These are phyloP conservation scores for Procavia capensis DNA, from an alignment of 2,113 vertebrate genomes.

Conservation along the genomic window DNA sequence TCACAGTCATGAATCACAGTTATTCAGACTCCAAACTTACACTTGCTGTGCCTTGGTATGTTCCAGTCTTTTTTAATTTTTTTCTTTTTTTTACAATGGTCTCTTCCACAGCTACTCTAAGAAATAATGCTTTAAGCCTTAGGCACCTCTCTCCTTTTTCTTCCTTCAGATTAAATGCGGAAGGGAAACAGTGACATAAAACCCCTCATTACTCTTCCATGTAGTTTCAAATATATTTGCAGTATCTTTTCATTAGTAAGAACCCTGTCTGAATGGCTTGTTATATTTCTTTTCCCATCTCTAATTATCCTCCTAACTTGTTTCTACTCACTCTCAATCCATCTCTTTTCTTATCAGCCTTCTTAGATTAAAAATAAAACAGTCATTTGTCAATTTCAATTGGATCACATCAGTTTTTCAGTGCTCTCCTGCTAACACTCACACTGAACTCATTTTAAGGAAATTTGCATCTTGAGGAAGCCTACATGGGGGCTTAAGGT, in stretches of 20 bases:
- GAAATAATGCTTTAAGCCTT: constrained; percentile 24
- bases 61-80: constrained; percentile 1
- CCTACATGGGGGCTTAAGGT: constrained; percentile 27
- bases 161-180: constrained; percentile 60
- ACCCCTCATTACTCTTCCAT: constrained; percentile 58
- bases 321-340: constrained; percentile 47
- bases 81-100: constrained; percentile 6
- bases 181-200: constrained; percentile 68
- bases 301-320: constrained; percentile 58
- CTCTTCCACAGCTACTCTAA: constrained; percentile 24
- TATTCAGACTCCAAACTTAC: constrained; percentile 66
- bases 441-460: constrained; percentile 18
- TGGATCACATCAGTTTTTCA: neutral
- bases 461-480: constrained; percentile 59
- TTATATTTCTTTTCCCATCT: constrained; percentile 20
- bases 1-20: constrained; percentile 58
- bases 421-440: constrained; percentile 22
- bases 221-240: neutral
- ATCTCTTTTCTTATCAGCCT: constrained; percentile 31
- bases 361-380: constrained; percentile 52
- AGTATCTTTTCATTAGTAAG: neutral
- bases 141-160: constrained; percentile 44
- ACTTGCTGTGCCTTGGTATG: constrained; percentile 60
- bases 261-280: constrained; percentile 35
- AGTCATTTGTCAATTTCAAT: constrained; percentile 18